Evolutionary conservation across 2,797 vertebrate species (phyloP).

Genomic region (Premnoplex brunnescens): DNA sequence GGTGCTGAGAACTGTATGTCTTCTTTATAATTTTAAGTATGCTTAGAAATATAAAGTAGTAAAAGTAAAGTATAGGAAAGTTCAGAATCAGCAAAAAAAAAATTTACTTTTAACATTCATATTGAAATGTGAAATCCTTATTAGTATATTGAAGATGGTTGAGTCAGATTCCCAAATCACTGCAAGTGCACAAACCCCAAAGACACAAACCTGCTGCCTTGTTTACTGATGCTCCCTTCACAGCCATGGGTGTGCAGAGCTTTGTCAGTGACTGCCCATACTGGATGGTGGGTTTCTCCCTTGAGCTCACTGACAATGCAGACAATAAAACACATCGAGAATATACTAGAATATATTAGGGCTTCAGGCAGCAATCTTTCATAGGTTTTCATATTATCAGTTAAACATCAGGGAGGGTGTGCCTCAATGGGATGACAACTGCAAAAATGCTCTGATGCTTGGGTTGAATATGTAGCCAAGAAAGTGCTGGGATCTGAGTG

Average conservation of each 20-base stretch:
- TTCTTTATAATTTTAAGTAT: not conserved
- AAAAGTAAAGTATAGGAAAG: not conserved
- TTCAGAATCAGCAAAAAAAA: not conserved
- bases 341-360: not conserved
- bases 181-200: not conserved
- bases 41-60: not conserved
- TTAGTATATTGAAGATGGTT: not conserved
- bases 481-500: not conserved
- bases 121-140: not conserved
- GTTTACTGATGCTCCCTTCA: not conserved
- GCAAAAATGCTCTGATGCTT: not conserved
- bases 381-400: not conserved
- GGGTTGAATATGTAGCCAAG: not conserved
- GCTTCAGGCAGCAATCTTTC: not conserved
- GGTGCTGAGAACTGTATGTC: not conserved
- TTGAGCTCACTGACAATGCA: not conserved
- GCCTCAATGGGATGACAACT: not conserved
- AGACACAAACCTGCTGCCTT: not conserved
- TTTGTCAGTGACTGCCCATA: not conserved
- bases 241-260: rapidly evolving
- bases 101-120: not conserved
- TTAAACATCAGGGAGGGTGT: not conserved
- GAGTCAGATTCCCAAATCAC: not conserved
- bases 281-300: not conserved
- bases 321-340: not conserved